Conservation (phyloP, 2,113 vertebrate species). For the Cisticola juncidis region DNA sequence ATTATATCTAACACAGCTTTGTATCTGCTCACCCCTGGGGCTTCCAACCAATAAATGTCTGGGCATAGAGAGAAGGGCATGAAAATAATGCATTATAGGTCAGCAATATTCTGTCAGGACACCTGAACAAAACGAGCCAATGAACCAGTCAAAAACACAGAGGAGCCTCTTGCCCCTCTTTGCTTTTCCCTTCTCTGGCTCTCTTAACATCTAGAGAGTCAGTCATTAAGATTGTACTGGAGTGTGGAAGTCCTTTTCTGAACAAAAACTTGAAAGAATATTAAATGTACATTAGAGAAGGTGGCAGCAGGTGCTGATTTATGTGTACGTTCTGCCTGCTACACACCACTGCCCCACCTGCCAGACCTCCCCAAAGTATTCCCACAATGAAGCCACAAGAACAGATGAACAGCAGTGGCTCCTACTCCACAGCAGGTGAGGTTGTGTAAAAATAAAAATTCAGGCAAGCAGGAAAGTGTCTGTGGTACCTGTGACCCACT, state of each 20-base stretch:
- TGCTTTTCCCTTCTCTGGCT: neutral
- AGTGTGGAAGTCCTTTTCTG: neutral
- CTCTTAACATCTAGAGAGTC: neutral
- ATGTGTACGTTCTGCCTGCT: neutral
- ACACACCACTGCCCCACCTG: neutral
- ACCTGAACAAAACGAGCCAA: neutral
- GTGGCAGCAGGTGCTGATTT: neutral
- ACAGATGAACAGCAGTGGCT: neutral
- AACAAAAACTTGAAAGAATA: neutral
- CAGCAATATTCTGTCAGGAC: neutral
- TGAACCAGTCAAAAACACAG: neutral
- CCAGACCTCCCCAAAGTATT: neutral
- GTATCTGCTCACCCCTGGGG: neutral
- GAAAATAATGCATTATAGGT: neutral
- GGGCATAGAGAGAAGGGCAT: neutral
- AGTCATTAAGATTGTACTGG: neutral
- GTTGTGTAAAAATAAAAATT: neutral
- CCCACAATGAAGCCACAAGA: neutral
- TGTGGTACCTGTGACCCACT: neutral
- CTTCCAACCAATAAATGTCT: neutral
- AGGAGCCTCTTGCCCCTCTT: neutral
- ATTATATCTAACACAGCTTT: neutral
- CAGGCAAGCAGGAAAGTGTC: neutral
- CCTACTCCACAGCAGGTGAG: neutral
- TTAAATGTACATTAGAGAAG: neutral